A percentile compares a stretch with the other conserved stretches of the same genome.
Evolutionary conservation across 53 echinoderm and acorn worm species (phyloP).

Genomic region (Hippasteria phrygiana): DNA sequence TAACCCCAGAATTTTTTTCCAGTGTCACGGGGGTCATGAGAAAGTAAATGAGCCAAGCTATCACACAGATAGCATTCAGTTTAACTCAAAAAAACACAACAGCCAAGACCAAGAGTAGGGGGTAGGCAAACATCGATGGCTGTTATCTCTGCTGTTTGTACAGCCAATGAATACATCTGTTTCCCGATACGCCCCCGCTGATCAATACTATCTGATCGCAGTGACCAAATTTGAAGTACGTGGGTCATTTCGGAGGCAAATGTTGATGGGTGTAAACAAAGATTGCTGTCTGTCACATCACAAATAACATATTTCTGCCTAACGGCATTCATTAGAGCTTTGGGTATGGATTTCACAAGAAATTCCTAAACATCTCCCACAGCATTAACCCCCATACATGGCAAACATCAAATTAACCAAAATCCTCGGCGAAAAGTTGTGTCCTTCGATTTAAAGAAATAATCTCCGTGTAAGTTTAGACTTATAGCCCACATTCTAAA

Average conservation of each 20-base stretch:
- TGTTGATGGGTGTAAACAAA: not conserved
- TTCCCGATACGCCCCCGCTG: not conserved
- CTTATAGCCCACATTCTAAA: too few relatives aligned
- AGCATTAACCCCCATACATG: too few relatives aligned
- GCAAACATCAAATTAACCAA: too few relatives aligned
- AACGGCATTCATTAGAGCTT: too few relatives aligned
- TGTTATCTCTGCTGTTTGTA: constrained; percentile 13
- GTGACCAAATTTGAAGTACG: not conserved
- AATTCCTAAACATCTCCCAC: too few relatives aligned
- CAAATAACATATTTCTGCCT: too few relatives aligned
- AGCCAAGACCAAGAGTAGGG: not conserved
- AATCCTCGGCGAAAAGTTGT: too few relatives aligned
- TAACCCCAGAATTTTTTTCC: too few relatives aligned
- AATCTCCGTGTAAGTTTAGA: too few relatives aligned
- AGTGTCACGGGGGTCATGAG: not conserved
- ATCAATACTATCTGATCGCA: constrained; percentile 33
- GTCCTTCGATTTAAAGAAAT: too few relatives aligned
- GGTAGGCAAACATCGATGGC: not conserved
- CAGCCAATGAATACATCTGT: constrained; percentile 13
- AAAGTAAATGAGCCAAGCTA: not conserved
- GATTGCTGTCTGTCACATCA: not conserved
- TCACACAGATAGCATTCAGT: not conserved
- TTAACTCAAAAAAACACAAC: not conserved
- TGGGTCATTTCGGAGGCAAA: not conserved
- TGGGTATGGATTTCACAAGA: too few relatives aligned